Evolutionary conservation across 2,113 vertebrate species (phyloP), one percentile per base, ranked within the genome.

Genomic region (Labeo rohita): DNA sequence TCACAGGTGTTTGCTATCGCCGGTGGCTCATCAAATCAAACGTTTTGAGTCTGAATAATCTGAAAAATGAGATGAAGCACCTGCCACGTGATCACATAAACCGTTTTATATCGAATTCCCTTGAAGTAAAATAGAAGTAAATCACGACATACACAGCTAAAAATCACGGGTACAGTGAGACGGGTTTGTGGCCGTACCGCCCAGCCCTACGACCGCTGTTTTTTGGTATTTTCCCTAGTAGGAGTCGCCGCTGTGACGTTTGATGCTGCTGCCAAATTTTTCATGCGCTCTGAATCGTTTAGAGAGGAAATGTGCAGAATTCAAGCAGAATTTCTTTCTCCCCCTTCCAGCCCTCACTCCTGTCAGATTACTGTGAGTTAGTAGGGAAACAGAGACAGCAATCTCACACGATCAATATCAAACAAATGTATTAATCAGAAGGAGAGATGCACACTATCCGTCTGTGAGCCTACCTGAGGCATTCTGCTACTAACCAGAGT

Each of bases 281-380:
- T 74, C 72, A 74, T 49, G 72, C 45, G 45, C 72, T 49, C 43
- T 11, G 70, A 74, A 47, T 74, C 18, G 10, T 74, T 74, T 49
- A 74, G 11, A 74, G 45, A 70, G 52, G 66, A 80, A 84, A 85
- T 80, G 50, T 83, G 54, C 56, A 54, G 21, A 75, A 87, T 56
- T 78, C 59, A 81, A 65, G 83, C 68, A 66, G 36, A 65, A 75
- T 80, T 10, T 80, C 87, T 90, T 93, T 90, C 91, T 91, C 91
- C 94, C 94, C 94, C 94, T 94, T 94, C 93, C 92, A 91, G 89
- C 92, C 93, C 94, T 93, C 94, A 87, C 93, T 93, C 91, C 91
- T 91, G 91, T 92, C 93, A 94, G 93, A 94, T 92, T 94, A 92
- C 93, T 94, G 94, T 95, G 94, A 94, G 94, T 95, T 95, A 95